Conservation (phyloP, 2,113 vertebrate species). For the Cacatua alba region DNA sequence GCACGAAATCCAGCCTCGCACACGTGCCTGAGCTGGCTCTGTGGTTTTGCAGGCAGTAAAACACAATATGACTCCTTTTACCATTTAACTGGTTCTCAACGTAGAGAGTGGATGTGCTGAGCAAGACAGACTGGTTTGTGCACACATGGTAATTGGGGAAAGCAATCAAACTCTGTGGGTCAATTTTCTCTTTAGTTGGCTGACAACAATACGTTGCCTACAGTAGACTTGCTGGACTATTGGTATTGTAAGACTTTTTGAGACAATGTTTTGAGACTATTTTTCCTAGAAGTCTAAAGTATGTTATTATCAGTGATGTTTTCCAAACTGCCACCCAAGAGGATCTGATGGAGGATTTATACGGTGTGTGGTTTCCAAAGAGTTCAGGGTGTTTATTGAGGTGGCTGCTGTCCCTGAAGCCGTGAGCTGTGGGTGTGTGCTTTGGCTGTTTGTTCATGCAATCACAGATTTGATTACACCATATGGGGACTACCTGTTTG, state of each 20-base stretch:
- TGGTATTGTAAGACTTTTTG: background rate
- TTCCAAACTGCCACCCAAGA: background rate
- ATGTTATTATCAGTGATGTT: background rate
- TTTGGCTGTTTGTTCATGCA: background rate
- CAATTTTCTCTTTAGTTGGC: background rate
- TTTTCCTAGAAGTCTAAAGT: background rate
- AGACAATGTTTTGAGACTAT: background rate
- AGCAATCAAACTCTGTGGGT: background rate
- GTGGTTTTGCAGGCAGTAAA: background rate
- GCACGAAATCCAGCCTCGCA: background rate
- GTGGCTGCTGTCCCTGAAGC: background rate
- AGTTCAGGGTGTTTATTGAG: background rate
- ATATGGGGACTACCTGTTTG: background rate
- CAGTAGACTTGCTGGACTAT: background rate
- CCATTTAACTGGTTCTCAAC: background rate
- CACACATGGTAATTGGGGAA: background rate
- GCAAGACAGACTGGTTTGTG: slow-evolving; percentile 7
- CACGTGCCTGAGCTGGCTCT: background rate
- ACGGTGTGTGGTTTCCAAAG: fast-evolving
- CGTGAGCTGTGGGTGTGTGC: background rate
- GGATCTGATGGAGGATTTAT: background rate
- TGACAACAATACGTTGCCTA: fast-evolving
- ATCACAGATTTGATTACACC: background rate
- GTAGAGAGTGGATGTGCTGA: background rate
- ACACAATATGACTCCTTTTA: background rate